phyloP scores from a whole-genome alignment of 2,797 vertebrate species.

The Rhinogobio ventralis region DNA sequence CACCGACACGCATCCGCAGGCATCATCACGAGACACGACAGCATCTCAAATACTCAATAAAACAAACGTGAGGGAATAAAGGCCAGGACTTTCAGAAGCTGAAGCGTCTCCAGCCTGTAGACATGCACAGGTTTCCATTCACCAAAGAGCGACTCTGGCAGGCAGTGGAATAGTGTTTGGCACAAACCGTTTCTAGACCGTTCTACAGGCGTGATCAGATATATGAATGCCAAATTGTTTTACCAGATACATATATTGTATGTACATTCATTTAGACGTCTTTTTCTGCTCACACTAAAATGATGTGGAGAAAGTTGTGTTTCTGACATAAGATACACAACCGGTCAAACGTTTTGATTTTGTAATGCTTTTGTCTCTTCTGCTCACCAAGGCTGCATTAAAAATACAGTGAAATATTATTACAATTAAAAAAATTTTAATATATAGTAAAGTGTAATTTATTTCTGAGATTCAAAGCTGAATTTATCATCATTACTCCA shows the following conservation, averaged over 20 bases:
- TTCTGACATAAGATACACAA: background rate
- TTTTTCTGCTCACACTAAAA: too few species aligned
- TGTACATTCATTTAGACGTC: background rate
- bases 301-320: too few species aligned
- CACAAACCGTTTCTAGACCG: background rate
- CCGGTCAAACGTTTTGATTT: background rate
- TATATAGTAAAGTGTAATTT: fast-evolving
- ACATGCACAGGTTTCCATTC: background rate
- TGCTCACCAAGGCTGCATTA: background rate
- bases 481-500: background rate
- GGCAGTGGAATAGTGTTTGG: background rate
- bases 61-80: background rate
- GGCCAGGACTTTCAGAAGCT: background rate
- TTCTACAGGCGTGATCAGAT: background rate
- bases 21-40: background rate
- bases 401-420: background rate
- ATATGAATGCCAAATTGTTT: background rate
- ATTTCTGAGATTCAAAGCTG: background rate
- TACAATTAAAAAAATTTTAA: background rate
- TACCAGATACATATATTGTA: background rate
- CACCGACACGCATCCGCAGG: background rate
- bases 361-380: background rate
- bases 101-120: background rate
- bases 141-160: background rate
- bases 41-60: background rate